Percentiles rank a stretch among this genome's conserved stretches.
Conservation (phyloP, 2,888 invertebrate species). For the Drosophila falleni region DNA sequence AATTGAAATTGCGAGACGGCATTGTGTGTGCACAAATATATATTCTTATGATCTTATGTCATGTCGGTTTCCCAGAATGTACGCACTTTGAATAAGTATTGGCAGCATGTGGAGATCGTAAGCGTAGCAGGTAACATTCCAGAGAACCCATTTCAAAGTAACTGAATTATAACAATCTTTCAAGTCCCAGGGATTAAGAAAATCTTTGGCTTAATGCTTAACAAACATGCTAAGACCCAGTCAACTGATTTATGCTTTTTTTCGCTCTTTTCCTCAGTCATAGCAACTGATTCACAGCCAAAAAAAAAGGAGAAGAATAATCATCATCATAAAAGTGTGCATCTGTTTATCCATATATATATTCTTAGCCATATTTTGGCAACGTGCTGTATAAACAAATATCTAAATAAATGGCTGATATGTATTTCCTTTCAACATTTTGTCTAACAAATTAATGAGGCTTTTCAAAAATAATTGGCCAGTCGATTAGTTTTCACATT, state of each 20-base stretch:
- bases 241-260: conserved; percentile 63
- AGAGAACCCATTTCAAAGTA: conserved; percentile 24
- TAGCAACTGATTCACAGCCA: conserved; percentile 34
- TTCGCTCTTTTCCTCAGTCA: conserved; percentile 10
- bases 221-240: conserved; percentile 60
- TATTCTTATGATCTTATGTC: conserved; percentile 61
- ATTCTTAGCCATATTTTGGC: conserved; percentile 61
- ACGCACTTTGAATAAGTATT: conserved; percentile 27
- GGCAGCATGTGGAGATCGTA: conserved; percentile 7
- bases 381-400: conserved; percentile 63
- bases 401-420: conserved; percentile 28
- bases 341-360: conserved; percentile 66
- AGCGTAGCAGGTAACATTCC: conserved; percentile 64
- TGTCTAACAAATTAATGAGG: conserved; percentile 60
- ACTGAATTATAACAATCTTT: conserved; percentile 13
- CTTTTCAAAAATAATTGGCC: conserved; percentile 64
- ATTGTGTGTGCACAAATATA: not conserved
- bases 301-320: conserved; percentile 17
- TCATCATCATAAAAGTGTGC: conserved; percentile 59
- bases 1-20: conserved; percentile 56
- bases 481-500: conserved; percentile 41
- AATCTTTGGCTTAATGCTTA: conserved; percentile 51
- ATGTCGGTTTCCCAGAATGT: conserved; percentile 61
- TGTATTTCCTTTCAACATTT: conserved; percentile 45
- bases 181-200: conserved; percentile 36